Percentiles rank a stretch among this genome's conserved stretches.
These are phyloP conservation scores for Rhopalosiphum nymphaeae DNA, from an alignment of 2,888 invertebrate genomes.

Conservation along the genomic window DNA sequence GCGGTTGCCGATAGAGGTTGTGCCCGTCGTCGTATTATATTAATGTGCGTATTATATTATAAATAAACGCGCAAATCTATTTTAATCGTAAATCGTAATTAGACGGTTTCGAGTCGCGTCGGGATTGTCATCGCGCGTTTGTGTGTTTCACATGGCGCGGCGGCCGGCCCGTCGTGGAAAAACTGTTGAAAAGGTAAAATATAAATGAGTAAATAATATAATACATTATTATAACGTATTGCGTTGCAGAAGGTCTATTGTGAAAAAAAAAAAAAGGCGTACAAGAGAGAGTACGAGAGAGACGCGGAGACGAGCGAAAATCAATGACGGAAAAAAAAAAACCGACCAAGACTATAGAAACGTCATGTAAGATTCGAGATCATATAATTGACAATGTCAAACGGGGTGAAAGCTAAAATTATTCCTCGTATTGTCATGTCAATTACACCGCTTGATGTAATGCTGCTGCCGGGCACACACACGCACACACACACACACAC, in stretches of 20 bases:
- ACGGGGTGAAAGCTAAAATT: constrained; percentile 61
- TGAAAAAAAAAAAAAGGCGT: neutral
- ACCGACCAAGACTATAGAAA: constrained; percentile 67
- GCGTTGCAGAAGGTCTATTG: constrained; percentile 12
- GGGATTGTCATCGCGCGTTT: constrained; percentile 25
- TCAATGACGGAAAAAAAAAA: constrained; percentile 37
- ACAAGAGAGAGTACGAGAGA: neutral
- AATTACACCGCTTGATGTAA: constrained; percentile 61
- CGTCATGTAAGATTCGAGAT: constrained; percentile 66
- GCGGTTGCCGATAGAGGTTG: neutral
- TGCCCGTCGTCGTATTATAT: neutral
- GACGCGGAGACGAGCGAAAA: neutral
- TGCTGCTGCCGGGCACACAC: constrained; percentile 37
- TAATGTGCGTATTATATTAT: neutral
- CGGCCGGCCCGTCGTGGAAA: constrained; percentile 27
- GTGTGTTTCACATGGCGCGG: constrained; percentile 7
- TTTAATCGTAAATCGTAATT: constrained; percentile 56
- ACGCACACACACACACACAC: neutral
- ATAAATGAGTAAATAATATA: neutral
- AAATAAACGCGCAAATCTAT: constrained; percentile 3
- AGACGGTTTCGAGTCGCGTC: constrained; percentile 48
- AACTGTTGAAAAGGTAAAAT: constrained; percentile 32
- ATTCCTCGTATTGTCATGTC: constrained; percentile 62
- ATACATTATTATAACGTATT: constrained; percentile 3
- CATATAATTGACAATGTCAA: constrained; percentile 64